phyloP scores from a whole-genome alignment of 2,797 vertebrate genomes.

The Telmatherina bonti region DNA sequence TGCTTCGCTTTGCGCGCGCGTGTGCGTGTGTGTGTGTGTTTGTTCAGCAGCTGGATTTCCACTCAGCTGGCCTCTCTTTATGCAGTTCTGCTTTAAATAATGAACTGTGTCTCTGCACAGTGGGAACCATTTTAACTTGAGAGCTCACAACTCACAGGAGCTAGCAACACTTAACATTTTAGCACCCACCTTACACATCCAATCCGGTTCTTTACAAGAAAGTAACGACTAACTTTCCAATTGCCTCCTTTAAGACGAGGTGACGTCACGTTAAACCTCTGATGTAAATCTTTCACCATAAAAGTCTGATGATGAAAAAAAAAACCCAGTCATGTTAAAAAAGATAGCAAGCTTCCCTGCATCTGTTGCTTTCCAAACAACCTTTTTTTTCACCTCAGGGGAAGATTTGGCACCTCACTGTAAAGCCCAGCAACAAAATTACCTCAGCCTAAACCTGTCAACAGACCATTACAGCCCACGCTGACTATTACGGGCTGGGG shows the following conservation, averaged over 20 bases:
- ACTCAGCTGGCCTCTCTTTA: conserved; percentile 79
- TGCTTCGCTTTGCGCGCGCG: conserved; percentile 41
- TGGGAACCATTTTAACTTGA: conserved; percentile 72
- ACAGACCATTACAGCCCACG: conserved; percentile 84
- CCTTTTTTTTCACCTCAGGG: conserved; percentile 52
- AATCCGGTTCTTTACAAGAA: conserved; percentile 24
- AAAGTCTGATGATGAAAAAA: conserved; percentile 54
- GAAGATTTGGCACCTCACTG: conserved; percentile 78
- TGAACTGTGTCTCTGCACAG: conserved; percentile 80
- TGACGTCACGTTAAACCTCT: conserved; percentile 24
- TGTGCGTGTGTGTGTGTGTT: conserved; percentile 43
- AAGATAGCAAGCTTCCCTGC: conserved; percentile 58
- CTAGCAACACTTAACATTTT: conserved; percentile 60
- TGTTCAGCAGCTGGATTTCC: conserved; percentile 80
- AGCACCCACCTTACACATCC: conserved; percentile 33
- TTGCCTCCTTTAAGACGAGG: conserved; percentile 45
- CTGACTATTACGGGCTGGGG: conserved; percentile 80
- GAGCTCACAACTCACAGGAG: conserved; percentile 59
- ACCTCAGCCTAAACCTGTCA: conserved; percentile 87
- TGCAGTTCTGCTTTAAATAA: conserved; percentile 81
- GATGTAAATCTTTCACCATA: conserved; percentile 48
- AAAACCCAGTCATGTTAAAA: conserved; percentile 10
- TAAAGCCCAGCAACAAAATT: conserved; percentile 80
- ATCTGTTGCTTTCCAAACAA: conserved; percentile 44
- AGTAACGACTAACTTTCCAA: conserved; percentile 36